Evolutionary conservation across 2,113 vertebrate genomes (phyloP), one percentile per base, ranked within the genome.

Genomic region (Peucedramus taeniatus): DNA sequence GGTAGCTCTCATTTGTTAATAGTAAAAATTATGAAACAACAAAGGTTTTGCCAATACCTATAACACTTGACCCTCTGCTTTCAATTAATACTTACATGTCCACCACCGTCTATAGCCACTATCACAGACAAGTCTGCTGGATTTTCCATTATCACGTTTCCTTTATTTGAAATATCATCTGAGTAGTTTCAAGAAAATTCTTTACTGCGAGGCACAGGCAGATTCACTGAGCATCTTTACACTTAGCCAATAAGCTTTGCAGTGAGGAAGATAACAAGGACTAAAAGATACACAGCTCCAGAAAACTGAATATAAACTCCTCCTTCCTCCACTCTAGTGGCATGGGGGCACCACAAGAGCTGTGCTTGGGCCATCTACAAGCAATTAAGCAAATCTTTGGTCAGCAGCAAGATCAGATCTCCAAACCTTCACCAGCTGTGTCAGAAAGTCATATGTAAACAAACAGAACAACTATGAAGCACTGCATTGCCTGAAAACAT

Each of bases 41-140:
- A 2, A 51, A 81, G 9, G 14, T 22, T 35, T 63, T 87, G 54
- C 10, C 26, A 56, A 27, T 51, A 57, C 13, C 17, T 21, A 6
- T 7, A 40, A 30, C 0, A 0, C 10, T 31, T 42, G 28, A 72
- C 28, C 26, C 45, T 74, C 54, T 82, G 35, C n/a, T 65, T 95
- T 59, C 40, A 61, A 7, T 50, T 64, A 69, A 6, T 24, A 76
- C 1, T 13, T 83, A 6, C 16, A 51, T 10, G 74, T 16, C n/a
- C 0, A 0, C 31, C 72, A 12, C 47, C 21, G 20, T 6, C 16
- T 82, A 49, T 31, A 37, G n/a, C 26, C n/a, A 45, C 7, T 35
- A 22, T 35, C 30, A 54, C 16, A 42, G 47, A 22, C 18, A 59
- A 77, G 9, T 50, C 40, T 26, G 11, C 33, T 66, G 13, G 12